Base-by-base conservation (phyloP, 1,140 invertebrate species). In the Galleria mellonella region DNA sequence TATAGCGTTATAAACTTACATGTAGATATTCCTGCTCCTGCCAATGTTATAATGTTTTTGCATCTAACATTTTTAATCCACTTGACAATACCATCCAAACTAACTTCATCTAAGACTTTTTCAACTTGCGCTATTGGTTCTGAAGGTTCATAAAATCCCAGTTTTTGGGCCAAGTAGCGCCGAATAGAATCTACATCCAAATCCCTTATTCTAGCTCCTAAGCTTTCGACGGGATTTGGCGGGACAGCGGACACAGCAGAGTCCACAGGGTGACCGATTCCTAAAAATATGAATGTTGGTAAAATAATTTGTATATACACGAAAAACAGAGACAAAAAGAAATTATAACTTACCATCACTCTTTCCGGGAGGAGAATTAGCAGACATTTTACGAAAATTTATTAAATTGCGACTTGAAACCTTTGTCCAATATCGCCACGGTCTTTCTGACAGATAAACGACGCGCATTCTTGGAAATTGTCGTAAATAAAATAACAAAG, bases 11-110 rank as follows among this genome's bases (percentile, higher is more conserved):
- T 23, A 23, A 23, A 91, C 90, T 91, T 89, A 96, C 95, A 94
- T 29, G 96, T 98, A 11, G 96, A 98, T 63, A 98, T 97, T 42
- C 97, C 97, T 60, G 97, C 97, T 43, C 97, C 97, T 51, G 96
- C 93, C 91, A 98, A 92, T 10, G 94, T 96, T 43, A 98, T 93
- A 40, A 98, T 92, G 62, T 97, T 97, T 77, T 92, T 93, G 65
- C 94, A 94, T 53, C 92, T 90, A 10, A 89, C 89, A 57, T 89
- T 89, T 53, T 94, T 75, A 7, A 87, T 85, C 74, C 84, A 87
- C 57, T 83, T 82, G 4, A 86, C 75, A 38, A 87, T 64, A 2
- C 83, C 81, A 40, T 86, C 82, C 40, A 87, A 65, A 38, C 51
- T 74, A 4, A 86, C 71, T 59, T 87, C 82, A 45, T 85, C 75